Conservation (phyloP, 1,140 invertebrate species). For the Neuroterus valhalla region DNA sequence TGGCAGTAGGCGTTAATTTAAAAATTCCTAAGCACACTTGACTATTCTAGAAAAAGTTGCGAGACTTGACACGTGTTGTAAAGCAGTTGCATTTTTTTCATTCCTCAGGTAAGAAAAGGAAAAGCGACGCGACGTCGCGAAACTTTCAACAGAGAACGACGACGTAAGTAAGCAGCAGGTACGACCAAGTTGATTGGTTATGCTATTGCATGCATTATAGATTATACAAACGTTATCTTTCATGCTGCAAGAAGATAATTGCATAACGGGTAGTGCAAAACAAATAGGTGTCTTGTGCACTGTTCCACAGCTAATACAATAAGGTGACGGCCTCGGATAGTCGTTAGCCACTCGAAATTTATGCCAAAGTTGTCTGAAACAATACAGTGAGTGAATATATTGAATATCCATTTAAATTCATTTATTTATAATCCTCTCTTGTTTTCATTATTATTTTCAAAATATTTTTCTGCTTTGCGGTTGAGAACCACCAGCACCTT, state of each 20-base stretch:
- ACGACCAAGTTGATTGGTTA: conserved; percentile 35
- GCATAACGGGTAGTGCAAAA: conserved; percentile 61
- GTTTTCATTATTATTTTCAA: neutral
- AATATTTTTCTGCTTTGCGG: neutral
- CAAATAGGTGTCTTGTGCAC: conserved; percentile 50
- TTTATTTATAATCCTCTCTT: no score
- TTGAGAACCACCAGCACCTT: conserved; percentile 9
- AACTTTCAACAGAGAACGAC: conserved; percentile 20
- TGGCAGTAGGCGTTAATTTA: conserved; percentile 31
- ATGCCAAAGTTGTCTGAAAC: neutral
- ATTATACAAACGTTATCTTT: conserved; percentile 47
- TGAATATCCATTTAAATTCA: neutral
- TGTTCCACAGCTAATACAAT: conserved; percentile 37
- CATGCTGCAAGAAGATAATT: conserved; percentile 58
- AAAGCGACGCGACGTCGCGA: conserved; percentile 17
- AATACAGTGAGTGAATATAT: neutral
- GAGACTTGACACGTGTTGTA: conserved; percentile 37
- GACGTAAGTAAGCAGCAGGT: conserved; percentile 32
- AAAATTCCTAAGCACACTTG: conserved; percentile 21
- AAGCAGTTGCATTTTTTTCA: conserved; percentile 39
- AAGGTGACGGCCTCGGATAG: conserved; percentile 45
- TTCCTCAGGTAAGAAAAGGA: conserved; percentile 26
- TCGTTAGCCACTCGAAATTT: conserved; percentile 37
- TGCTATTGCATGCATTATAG: conserved; percentile 35
- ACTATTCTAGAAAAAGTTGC: conserved; percentile 29